phyloP scores from a whole-genome alignment of 1,140 invertebrate species.

The Oryzaephilus surinamensis region DNA sequence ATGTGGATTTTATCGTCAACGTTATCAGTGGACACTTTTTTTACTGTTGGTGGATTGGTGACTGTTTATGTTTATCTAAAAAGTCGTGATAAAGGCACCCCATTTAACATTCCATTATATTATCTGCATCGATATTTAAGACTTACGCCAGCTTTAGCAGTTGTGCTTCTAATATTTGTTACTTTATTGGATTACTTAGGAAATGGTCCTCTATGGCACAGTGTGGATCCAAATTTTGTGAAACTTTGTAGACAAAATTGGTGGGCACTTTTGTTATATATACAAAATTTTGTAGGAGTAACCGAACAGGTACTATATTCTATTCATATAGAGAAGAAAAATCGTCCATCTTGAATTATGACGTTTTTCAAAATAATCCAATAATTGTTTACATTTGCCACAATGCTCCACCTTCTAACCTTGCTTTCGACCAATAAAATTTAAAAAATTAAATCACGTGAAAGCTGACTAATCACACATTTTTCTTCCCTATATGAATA shows the following conservation, averaged over 20 bases:
- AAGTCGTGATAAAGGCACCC: conserved; percentile 36
- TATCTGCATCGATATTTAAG: conserved; percentile 46
- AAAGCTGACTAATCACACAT: too few species aligned
- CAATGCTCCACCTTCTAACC: too few species aligned
- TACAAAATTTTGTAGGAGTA: conserved; percentile 40
- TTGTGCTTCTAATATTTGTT: conserved; percentile 42
- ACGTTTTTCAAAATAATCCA: too few species aligned
- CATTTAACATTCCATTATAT: conserved; percentile 28
- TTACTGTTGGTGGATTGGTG: conserved; percentile 43
- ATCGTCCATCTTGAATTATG: too few species aligned
- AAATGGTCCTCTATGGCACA: conserved; percentile 40
- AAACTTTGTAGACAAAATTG: conserved; percentile 36
- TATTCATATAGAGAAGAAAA: too few species aligned
- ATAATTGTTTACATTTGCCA: too few species aligned
- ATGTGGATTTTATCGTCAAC: conserved; percentile 32
- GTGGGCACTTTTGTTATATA: conserved; percentile 40
- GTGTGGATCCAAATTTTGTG: conserved; percentile 26
- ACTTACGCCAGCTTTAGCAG: conserved; percentile 46
- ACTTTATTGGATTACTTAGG: conserved; percentile 41
- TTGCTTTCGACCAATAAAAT: too few species aligned
- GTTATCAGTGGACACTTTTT: conserved; percentile 45
- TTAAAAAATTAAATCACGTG: too few species aligned
- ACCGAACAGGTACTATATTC: conserved; percentile 28
- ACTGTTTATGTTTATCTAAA: conserved; percentile 42
- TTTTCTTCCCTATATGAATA: too few species aligned